These are phyloP conservation scores for Acipenser ruthenus DNA, from an alignment of 2,797 vertebrate genomes.

Conservation along the genomic window DNA sequence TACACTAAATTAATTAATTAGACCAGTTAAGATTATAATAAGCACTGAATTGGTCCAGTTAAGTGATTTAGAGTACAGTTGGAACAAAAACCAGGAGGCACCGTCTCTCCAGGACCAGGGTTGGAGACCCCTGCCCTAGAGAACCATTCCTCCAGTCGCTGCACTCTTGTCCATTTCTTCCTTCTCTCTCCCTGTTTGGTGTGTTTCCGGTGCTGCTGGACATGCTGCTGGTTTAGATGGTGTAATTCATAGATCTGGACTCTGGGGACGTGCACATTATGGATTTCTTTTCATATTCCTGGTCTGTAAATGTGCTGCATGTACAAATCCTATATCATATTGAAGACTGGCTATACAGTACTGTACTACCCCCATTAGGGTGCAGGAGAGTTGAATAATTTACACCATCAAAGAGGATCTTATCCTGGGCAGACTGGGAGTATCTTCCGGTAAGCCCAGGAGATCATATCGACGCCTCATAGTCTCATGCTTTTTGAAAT, in stretches of 20 bases:
- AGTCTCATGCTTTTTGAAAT: slow-evolving; percentile 13
- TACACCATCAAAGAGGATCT: neutral
- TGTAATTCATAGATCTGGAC: slow-evolving; percentile 16
- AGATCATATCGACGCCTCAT: slow-evolving; percentile 8
- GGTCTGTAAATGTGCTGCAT: neutral
- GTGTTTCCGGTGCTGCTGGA: slow-evolving; percentile 2
- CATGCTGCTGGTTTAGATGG: slow-evolving; percentile 2
- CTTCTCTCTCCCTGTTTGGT: slow-evolving; percentile 3
- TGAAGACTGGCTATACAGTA: slow-evolving; percentile 1
- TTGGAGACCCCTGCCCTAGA: no score
- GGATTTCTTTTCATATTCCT: slow-evolving; percentile 20
- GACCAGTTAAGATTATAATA: no score
- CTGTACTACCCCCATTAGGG: neutral
- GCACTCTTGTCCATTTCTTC: neutral
- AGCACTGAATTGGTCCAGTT: no score
- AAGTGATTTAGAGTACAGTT: no score
- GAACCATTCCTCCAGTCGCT: neutral
- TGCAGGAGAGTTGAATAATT: neutral
- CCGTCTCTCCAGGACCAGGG: no score
- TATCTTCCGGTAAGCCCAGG: neutral
- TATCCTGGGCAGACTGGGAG: neutral
- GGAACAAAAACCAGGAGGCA: no score
- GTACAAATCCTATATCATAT: neutral
- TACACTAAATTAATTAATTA: no score
- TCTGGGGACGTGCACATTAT: slow-evolving; percentile 22